A percentile compares a stretch with the other conserved stretches of the same genome.
phyloP scores from a whole-genome alignment of 2,797 vertebrate species.

The Syngnathus rostellatus region DNA sequence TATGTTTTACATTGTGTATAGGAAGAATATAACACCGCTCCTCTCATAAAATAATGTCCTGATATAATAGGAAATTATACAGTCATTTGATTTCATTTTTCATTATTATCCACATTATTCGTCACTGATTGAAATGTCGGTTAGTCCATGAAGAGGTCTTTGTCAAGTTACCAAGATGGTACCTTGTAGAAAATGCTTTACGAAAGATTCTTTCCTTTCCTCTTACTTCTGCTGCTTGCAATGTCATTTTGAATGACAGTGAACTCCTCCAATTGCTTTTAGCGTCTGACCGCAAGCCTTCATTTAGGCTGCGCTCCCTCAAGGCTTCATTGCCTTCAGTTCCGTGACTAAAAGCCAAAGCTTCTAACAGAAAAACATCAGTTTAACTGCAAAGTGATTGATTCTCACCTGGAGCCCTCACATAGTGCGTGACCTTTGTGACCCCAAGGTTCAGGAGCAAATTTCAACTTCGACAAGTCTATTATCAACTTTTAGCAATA shows the following conservation, averaged over 20 bases:
- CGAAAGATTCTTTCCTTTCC: background rate
- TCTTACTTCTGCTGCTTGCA: slow-evolving; percentile 13
- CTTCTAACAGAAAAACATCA: slow-evolving; percentile 37
- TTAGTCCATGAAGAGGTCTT: background rate
- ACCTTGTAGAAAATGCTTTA: background rate
- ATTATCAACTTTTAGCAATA: slow-evolving; percentile 19
- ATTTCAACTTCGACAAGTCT: slow-evolving; percentile 30
- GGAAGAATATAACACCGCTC: background rate
- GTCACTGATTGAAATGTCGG: background rate
- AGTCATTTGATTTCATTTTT: background rate
- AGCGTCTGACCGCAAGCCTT: slow-evolving; percentile 24
- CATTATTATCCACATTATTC: background rate
- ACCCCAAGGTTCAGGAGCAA: slow-evolving; percentile 20
- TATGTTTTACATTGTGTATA: background rate
- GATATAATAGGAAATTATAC: background rate
- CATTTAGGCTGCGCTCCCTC: slow-evolving; percentile 19
- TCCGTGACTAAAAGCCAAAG: slow-evolving; percentile 8
- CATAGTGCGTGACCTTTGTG: slow-evolving; percentile 29
- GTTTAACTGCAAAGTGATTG: slow-evolving; percentile 41
- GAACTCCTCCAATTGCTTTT: slow-evolving; percentile 17
- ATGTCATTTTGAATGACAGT: slow-evolving; percentile 29
- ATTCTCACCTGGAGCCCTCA: slow-evolving; percentile 37
- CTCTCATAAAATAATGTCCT: background rate
- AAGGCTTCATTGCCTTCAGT: slow-evolving; percentile 19
- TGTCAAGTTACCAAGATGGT: background rate